Evolutionary conservation across 2,113 vertebrate genomes (phyloP).

Genomic region (Loxodonta africana): DNA sequence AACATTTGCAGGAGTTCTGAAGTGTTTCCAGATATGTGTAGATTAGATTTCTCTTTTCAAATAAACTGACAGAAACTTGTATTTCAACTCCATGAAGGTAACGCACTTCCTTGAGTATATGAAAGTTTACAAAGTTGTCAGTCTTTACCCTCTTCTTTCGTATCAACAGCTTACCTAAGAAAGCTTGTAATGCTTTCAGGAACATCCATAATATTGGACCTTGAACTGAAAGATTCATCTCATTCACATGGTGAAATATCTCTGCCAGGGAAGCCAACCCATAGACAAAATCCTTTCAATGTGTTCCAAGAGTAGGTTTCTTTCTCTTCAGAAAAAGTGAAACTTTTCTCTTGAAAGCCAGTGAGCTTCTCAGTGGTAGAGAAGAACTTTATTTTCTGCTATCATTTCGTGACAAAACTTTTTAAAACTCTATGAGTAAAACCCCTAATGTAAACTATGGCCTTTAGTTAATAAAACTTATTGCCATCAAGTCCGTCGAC

Average conservation of each 20-base stretch:
- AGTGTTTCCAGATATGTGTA: constrained; percentile 52
- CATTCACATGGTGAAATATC: neutral
- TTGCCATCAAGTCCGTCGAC: too few relatives aligned
- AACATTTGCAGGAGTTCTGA: constrained; percentile 44
- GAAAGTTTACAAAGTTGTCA: neutral
- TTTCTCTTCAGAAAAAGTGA: constrained; percentile 36
- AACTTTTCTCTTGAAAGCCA: constrained; percentile 39
- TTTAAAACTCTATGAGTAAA: neutral
- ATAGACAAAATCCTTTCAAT: neutral
- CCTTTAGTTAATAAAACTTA: neutral
- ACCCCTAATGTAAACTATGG: neutral
- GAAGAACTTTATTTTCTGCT: constrained; percentile 12
- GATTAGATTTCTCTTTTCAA: constrained; percentile 39
- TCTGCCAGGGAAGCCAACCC: neutral
- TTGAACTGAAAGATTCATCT: neutral
- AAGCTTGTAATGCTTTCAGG: neutral
- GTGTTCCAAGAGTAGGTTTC: neutral
- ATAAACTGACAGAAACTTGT: constrained; percentile 37
- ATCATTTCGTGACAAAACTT: constrained; percentile 4
- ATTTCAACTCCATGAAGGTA: neutral
- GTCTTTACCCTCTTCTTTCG: neutral
- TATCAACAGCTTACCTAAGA: neutral
- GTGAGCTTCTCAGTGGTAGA: neutral
- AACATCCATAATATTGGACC: neutral
- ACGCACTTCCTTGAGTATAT: neutral